phyloP scores from a whole-genome alignment of 2,113 vertebrate genomes.

The Fregata magnificens region DNA sequence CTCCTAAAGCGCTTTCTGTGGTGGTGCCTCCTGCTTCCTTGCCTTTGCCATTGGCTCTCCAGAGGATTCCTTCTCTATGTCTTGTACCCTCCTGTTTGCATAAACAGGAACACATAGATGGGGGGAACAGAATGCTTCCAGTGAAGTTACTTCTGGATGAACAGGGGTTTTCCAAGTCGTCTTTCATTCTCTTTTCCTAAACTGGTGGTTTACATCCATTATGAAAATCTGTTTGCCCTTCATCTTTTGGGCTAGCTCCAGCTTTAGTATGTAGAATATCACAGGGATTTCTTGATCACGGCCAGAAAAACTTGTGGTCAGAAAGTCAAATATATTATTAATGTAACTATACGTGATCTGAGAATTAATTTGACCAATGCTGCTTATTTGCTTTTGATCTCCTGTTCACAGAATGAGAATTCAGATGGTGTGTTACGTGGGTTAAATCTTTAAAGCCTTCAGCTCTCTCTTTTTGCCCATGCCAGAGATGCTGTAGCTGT shows the following conservation, averaged over 20 bases:
- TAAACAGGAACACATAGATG: neutral
- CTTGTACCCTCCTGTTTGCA: neutral
- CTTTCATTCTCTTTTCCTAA: neutral
- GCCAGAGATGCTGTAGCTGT: neutral
- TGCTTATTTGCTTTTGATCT: constrained; percentile 2
- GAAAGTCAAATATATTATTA: neutral
- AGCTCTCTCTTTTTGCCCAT: neutral
- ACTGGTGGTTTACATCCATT: neutral
- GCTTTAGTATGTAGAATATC: neutral
- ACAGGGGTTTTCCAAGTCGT: neutral
- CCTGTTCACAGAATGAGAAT: neutral
- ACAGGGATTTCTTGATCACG: neutral
- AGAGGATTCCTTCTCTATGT: neutral
- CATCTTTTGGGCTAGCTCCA: neutral
- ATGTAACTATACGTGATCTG: neutral
- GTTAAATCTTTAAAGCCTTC: neutral
- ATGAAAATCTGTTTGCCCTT: neutral
- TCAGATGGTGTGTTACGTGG: neutral
- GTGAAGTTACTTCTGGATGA: neutral
- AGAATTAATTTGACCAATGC: neutral
- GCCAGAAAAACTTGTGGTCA: neutral
- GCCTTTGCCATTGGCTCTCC: neutral
- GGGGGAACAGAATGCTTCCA: neutral
- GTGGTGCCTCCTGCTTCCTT: neutral
- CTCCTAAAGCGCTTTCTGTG: neutral